Base-by-base conservation (phyloP, 37 sponge, comb jelly and placozoan species). In the Halichondria panicea region DNA sequence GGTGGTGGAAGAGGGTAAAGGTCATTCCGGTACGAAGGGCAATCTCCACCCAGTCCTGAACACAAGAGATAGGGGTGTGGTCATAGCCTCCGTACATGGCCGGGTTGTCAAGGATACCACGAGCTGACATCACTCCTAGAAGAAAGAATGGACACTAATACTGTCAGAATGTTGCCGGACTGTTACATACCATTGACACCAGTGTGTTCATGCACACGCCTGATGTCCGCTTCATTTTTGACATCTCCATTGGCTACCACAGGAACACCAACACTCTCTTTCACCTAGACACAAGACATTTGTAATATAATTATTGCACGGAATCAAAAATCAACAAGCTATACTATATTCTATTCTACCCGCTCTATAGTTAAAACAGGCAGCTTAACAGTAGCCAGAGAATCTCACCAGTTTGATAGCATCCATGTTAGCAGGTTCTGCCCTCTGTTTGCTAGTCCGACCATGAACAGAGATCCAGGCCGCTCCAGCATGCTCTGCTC, bases 231-330 rank as follows among this genome's bases (percentile, higher is more conserved):
- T 37, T 72, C 44, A 33, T 25, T 77, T 4, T 66, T 70, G 22
- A 96, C 86, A 55, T 93, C 93, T 2, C 97, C 97, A 73, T 96
- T 96, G 55, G 95, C 94, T 52, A 96, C 63, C 59, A 96, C 97
- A 7, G 97, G 97, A 2, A 96, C 79, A 54, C 55, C 30, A 33
- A 96, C 81, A 78, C 74, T 80, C 46, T 90, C 82, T 58, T 90
- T 94, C 43, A 85, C 84, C 88, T 88, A 56, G 8, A 43, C 0
- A 42, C 3, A 66, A 74, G 15, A 68, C 50, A 27, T 34, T 28
- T 30, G 34, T 27, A 66, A 31, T 62, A 34, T 77, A 36, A 70
- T 46, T 18, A 28, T n/a, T 40, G 66, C 56, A 77, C 55, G 46
- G 54, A 64, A 1, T 40, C 68, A 73, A 37, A 73, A 31, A 11